Percentiles rank a stretch among this genome's conserved stretches.
Evolutionary conservation across 2,888 invertebrate genomes (phyloP).

Genomic region (Lasioglossum villosulum): DNA sequence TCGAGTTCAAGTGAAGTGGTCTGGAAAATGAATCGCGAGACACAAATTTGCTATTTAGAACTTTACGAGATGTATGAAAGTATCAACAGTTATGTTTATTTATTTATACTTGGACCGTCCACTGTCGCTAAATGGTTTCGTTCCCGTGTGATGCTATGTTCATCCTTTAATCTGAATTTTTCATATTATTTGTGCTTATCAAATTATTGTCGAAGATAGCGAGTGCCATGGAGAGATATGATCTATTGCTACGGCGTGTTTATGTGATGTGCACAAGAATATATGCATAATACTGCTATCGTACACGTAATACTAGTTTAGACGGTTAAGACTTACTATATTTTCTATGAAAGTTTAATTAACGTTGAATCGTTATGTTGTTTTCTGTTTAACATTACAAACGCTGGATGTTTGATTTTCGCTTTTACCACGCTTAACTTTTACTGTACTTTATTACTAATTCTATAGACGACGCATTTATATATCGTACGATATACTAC

Average conservation of each 20-base stretch:
- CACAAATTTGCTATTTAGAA: conserved; percentile 11
- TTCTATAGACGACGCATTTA: conserved; percentile 46
- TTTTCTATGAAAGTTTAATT: background rate
- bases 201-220: background rate
- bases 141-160: background rate
- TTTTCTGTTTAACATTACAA: background rate
- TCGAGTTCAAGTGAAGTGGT: conserved; percentile 30
- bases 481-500: conserved; percentile 34
- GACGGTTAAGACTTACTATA: conserved; percentile 18
- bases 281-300: conserved; percentile 14
- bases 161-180: background rate
- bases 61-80: conserved; percentile 37
- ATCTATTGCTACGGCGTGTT: background rate
- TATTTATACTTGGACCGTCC: conserved; percentile 65
- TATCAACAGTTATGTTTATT: conserved; percentile 36
- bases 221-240: conserved; percentile 19
- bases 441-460: conserved; percentile 24
- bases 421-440: conserved; percentile 10
- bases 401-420: conserved; percentile 24
- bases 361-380: background rate
- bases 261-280: conserved; percentile 17
- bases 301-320: conserved; percentile 12
- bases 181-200: conserved; percentile 15
- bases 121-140: conserved; percentile 40
- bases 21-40: background rate